Conservation (phyloP, 2,113 vertebrate species). For the Elephas maximus region DNA sequence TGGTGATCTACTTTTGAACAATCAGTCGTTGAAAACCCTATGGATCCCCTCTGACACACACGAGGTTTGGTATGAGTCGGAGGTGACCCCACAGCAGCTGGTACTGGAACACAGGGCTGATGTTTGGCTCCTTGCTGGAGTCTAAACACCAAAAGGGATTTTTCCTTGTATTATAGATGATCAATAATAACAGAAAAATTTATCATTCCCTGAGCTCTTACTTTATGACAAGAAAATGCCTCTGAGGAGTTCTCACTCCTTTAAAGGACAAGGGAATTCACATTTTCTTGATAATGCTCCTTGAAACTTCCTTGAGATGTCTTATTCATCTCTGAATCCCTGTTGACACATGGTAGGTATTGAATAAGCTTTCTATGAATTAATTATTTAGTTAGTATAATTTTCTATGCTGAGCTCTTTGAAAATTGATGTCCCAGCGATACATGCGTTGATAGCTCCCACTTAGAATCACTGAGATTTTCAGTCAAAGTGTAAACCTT, state of each 20-base stretch:
- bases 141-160: neutral
- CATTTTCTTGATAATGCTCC: neutral
- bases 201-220: neutral
- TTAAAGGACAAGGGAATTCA: constrained; percentile 22
- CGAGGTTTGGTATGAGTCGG: neutral
- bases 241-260: neutral
- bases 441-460: neutral
- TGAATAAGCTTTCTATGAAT: neutral
- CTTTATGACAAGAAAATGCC: neutral
- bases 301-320: neutral
- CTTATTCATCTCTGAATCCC: neutral
- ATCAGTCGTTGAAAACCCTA: neutral
- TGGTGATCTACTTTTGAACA: neutral
- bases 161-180: neutral
- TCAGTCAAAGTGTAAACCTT: neutral
- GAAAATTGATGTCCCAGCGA: neutral
- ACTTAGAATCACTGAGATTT: neutral
- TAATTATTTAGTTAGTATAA: constrained; percentile 40
- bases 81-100: neutral
- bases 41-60: neutral
- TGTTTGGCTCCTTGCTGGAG: neutral
- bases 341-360: neutral
- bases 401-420: neutral
- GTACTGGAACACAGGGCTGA: neutral
- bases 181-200: neutral